Conservation (phyloP, 2,113 vertebrate species). For the Lamprologus tigripictilis region DNA sequence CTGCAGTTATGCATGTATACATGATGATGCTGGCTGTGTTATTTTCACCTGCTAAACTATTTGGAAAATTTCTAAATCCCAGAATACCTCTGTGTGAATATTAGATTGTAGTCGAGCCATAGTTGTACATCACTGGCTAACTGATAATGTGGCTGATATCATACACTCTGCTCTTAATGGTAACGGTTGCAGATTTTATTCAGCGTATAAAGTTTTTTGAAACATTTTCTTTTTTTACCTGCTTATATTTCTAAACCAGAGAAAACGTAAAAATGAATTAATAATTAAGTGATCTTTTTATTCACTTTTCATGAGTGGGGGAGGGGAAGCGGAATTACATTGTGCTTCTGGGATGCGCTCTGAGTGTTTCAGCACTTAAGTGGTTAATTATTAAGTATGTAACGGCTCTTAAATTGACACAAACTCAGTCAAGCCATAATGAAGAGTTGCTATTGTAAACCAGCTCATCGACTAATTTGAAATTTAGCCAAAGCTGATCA, state of each 20-base stretch:
- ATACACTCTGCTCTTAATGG: not conserved
- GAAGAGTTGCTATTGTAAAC: not conserved
- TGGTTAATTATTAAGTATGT: not conserved
- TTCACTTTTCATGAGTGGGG: not conserved
- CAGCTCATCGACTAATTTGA: not conserved
- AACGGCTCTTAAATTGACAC: not conserved
- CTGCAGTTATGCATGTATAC: not conserved
- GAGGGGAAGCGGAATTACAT: not conserved
- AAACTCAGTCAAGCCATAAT: not conserved
- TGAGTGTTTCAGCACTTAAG: not conserved
- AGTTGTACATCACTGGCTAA: not conserved
- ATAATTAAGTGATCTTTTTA: not conserved
- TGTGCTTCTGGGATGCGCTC: not conserved
- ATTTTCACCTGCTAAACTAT: not conserved
- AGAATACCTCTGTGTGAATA: not conserved
- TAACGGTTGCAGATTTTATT: not conserved
- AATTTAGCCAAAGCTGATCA: not conserved
- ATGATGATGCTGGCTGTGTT: not conserved
- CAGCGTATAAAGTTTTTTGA: not conserved
- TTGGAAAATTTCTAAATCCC: not conserved
- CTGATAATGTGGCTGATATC: not conserved
- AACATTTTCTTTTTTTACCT: not conserved
- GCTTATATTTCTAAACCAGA: not conserved
- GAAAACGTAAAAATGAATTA: not conserved
- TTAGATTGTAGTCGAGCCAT: not conserved